Conservation (phyloP, 2,888 invertebrate species). For the Tipula unca region DNA sequence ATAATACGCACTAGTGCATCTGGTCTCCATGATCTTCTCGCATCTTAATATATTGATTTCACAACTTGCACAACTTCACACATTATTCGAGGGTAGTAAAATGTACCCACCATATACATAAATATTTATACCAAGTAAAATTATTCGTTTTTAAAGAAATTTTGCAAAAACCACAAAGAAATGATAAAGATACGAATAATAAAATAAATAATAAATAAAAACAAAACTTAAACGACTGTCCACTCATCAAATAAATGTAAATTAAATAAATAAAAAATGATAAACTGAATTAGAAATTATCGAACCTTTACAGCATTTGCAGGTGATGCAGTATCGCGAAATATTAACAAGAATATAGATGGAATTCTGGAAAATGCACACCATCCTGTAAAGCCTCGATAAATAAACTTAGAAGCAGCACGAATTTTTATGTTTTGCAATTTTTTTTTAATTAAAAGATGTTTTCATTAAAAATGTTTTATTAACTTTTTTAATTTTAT, state of each 20-base stretch:
- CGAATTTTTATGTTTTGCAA: neutral
- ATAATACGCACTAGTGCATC: neutral
- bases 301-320: neutral
- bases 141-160: neutral
- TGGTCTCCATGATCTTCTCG: neutral
- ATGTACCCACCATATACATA: neutral
- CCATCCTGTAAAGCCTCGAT: neutral
- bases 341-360: neutral
- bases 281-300: constrained; percentile 1
- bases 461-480: constrained; percentile 19
- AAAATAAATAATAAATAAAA: neutral
- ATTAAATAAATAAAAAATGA: neutral
- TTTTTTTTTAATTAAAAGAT: constrained; percentile 17
- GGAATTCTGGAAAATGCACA: neutral
- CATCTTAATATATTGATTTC: neutral
- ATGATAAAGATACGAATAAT: neutral
- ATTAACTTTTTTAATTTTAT: constrained; percentile 15
- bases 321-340: neutral
- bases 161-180: neutral
- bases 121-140: neutral
- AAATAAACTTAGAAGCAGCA: neutral
- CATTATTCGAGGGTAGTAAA: neutral
- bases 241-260: constrained; percentile 14
- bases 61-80: neutral
- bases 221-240: neutral